phyloP scores from a whole-genome alignment of 2,113 vertebrate genomes.

The Dendropsophus ebraccatus region DNA sequence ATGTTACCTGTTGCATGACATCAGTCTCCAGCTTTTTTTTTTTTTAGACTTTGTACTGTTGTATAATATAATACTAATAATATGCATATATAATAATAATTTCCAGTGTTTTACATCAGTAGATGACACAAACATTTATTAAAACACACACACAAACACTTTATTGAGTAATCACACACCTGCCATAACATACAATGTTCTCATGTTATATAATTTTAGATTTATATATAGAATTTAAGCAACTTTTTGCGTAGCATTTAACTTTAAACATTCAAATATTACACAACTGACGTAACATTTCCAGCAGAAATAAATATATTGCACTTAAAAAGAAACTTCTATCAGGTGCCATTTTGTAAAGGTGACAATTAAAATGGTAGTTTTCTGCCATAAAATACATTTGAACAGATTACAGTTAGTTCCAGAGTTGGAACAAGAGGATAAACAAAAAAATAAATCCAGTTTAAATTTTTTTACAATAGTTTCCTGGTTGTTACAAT shows the following conservation, averaged over 20 bases:
- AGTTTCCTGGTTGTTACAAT: neutral
- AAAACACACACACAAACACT: constrained; percentile 71
- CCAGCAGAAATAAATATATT: constrained; percentile 99
- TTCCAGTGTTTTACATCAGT: neutral
- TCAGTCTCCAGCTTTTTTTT: no score
- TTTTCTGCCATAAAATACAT: constrained; percentile 75
- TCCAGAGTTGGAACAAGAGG: constrained; percentile 72
- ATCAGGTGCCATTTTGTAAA: constrained; percentile 75
- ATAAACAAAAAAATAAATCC: constrained; percentile 68
- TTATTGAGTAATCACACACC: constrained; percentile 77
- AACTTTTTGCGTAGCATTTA: constrained; percentile 91
- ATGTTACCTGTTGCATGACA: no score
- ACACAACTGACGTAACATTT: constrained; percentile 91
- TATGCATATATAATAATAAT: no score
- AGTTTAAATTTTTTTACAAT: constrained; percentile 64
- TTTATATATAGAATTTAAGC: constrained; percentile 84
- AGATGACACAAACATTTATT: constrained; percentile 13
- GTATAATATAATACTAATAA: no score
- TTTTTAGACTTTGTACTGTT: no score
- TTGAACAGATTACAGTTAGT: constrained; percentile 69
- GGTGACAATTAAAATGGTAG: constrained; percentile 71
- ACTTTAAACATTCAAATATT: constrained; percentile 82
- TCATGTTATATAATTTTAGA: constrained; percentile 77
- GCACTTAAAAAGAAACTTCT: constrained; percentile 92
- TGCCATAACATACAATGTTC: constrained; percentile 76